Base-by-base conservation (phyloP, 2,888 invertebrate species). In the Drosophila neoperkinsi region DNA sequence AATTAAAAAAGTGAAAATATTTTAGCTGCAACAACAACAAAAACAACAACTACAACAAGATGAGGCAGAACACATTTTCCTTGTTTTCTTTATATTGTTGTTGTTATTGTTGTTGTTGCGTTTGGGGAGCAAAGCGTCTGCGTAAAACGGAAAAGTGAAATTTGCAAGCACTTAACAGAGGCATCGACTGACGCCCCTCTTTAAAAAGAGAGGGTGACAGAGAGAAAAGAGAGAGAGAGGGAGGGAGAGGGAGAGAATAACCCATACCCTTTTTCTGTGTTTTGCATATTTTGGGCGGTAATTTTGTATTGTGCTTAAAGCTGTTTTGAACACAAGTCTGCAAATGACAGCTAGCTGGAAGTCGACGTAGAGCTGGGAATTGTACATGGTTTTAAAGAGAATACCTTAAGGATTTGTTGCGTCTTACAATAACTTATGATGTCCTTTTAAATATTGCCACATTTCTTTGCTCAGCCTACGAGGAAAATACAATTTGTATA, bases 1-100 rank as follows among this genome's bases (percentile, higher is more conserved):
- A 88, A 89, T 87, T 89, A 87, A 88, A 83, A 84, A 89, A 86
- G 83, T 83, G 78, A 79, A 86, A 84, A 83, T 79, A 83, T 74
- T 76, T 77, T 72, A 75, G 71, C 71, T 69, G 52, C 70, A 65
- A 67, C 62, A 67, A 64, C 71, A 49, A 64, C n/a, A 43, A 11
- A n/a, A 43, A 3, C n/a, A 6, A 3, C 43, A 43, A 46, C 18
- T 7, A 9, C 21, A 4, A 21, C 13, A 21, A 25, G 21, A 9
- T 16, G 33, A 60, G 65, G 55, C 52, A 71, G 59, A 68, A 59
- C 55, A 51, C 21, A 58, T 43, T 66, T 50, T 33, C 21, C 49
- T 10, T 30, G 38, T 49, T 38, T 53, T 25, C 21, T 34, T 34
- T 28, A 4, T 33, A 16, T 16, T 50, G 36, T 36, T 36, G 18